These are phyloP conservation scores for Sepioteuthis lessoniana DNA, from an alignment of 2,888 invertebrate species.

Conservation along the genomic window DNA sequence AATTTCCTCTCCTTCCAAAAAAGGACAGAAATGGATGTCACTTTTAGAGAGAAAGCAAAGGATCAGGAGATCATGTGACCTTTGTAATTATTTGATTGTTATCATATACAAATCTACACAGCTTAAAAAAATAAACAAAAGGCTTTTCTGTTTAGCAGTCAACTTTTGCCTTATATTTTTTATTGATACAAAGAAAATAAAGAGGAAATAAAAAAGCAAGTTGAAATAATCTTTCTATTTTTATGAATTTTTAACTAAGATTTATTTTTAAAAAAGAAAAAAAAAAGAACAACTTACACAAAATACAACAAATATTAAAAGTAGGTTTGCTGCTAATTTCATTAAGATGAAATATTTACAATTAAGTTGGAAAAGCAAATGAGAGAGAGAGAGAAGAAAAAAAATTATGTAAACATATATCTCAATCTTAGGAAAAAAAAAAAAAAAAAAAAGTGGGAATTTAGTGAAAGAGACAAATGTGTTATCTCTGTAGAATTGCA, in stretches of 20 bases:
- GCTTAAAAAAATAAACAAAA: neutral
- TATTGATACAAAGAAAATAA: neutral
- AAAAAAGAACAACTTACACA: neutral
- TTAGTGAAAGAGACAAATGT: neutral
- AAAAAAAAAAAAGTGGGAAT: neutral
- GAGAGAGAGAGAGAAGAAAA: neutral
- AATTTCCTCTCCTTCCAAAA: too few relatives aligned
- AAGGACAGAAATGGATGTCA: too few relatives aligned
- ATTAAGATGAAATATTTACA: neutral
- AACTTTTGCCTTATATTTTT: neutral
- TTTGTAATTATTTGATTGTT: too few relatives aligned
- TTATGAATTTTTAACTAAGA: slow-evolving; percentile 23
- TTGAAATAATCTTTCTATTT: neutral
- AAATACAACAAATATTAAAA: neutral
- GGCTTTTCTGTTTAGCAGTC: neutral
- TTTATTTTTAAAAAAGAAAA: too few relatives aligned
- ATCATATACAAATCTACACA: too few relatives aligned
- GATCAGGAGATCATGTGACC: too few relatives aligned
- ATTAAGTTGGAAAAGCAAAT: neutral
- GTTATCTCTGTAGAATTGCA: neutral
- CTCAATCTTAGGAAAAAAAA: neutral
- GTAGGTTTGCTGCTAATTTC: neutral
- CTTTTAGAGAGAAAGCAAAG: too few relatives aligned
- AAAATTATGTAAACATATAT: neutral
- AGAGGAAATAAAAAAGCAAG: neutral